phyloP scores from a whole-genome alignment of 2,797 vertebrate species.

The Gymnothorax javanicus region DNA sequence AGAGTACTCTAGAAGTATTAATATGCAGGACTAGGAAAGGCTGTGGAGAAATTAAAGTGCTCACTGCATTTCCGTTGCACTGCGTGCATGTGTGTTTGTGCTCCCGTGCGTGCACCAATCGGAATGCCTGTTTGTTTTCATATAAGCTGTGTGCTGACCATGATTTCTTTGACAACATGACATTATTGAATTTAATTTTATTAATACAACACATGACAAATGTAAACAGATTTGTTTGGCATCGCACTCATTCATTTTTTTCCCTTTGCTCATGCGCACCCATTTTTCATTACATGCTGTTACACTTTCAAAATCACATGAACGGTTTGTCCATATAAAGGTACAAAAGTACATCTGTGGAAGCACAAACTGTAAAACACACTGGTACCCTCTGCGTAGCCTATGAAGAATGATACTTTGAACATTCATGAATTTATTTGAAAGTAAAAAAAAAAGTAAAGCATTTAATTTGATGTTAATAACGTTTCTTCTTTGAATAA shows the following conservation, averaged over 20 bases:
- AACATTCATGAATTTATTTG: neutral
- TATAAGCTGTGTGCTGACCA: neutral
- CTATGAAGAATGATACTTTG: neutral
- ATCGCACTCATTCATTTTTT: neutral
- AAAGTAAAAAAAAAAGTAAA: neutral
- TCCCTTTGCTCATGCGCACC: neutral
- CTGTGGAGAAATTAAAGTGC: neutral
- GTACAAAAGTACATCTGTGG: constrained; percentile 2
- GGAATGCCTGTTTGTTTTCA: neutral
- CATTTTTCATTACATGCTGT: neutral
- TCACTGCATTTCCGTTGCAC: neutral
- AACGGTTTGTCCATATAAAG: neutral
- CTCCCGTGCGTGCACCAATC: too few species aligned
- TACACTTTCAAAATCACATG: neutral
- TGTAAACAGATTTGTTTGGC: constrained; percentile 4
- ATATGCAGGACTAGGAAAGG: neutral
- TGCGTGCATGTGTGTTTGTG: neutral
- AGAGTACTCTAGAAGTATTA: constrained; percentile 3
- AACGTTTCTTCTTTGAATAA: neutral
- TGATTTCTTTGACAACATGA: neutral
- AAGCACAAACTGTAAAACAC: neutral
- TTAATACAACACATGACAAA: neutral
- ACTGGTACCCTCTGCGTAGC: neutral
- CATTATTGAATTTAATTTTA: neutral
- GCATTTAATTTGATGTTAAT: neutral